phyloP scores from a whole-genome alignment of 2,797 vertebrate genomes.

The Ctenochaetus hawaiiensis region DNA sequence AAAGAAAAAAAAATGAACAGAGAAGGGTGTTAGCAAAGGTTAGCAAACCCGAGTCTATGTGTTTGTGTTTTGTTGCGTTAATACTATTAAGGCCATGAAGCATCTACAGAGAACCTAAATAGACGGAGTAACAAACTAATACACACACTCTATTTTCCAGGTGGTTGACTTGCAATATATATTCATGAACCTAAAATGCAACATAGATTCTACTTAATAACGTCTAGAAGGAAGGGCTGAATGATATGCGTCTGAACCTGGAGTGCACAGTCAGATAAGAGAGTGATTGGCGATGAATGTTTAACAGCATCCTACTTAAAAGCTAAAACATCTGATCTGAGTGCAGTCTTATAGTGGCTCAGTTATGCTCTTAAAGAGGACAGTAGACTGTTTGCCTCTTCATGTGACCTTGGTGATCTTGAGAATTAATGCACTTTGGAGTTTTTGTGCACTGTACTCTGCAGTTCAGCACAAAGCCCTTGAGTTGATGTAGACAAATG shows the following conservation, averaged over 20 bases:
- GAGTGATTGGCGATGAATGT: conserved; percentile 35
- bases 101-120: conserved; percentile 52
- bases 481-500: conserved; percentile 49
- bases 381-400: neutral
- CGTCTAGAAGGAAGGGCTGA: conserved; percentile 45
- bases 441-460: conserved; percentile 16
- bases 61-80: conserved; percentile 47
- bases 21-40: conserved; percentile 34
- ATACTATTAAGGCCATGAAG: conserved; percentile 50
- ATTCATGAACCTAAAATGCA: conserved; percentile 70
- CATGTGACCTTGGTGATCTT: conserved; percentile 13
- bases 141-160: conserved; percentile 68
- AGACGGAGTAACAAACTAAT: conserved; percentile 60
- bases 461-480: conserved; percentile 45
- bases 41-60: conserved; percentile 23
- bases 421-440: conserved; percentile 24
- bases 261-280: conserved; percentile 34
- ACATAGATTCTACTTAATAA: conserved; percentile 58
- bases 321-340: conserved; percentile 40
- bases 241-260: conserved; percentile 48
- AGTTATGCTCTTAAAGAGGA: conserved; percentile 12
- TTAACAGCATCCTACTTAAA: conserved; percentile 27
- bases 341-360: conserved; percentile 16
- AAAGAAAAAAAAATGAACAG: conserved; percentile 14
- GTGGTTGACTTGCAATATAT: conserved; percentile 69